Conservation (phyloP, 2,113 vertebrate genomes). For the Puntigrus tetrazona region DNA sequence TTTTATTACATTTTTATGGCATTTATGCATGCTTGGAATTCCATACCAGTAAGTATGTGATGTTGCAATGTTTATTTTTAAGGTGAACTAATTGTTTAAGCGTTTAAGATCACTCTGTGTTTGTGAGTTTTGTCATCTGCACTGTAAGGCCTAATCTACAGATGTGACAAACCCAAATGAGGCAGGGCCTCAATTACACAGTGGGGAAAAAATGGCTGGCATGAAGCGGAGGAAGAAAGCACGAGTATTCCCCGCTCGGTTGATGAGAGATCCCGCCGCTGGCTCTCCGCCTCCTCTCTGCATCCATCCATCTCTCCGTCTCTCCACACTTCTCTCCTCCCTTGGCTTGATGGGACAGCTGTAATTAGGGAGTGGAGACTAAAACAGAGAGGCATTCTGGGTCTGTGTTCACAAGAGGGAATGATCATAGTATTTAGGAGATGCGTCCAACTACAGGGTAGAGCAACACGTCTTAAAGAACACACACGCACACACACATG, state of each 20-base stretch:
- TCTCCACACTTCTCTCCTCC: conserved; percentile 32
- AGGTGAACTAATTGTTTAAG: neutral
- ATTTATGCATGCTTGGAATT: too few relatives aligned
- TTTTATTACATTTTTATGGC: too few relatives aligned
- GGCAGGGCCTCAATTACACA: conserved; percentile 12
- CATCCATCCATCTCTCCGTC: conserved; percentile 26
- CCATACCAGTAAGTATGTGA: too few relatives aligned
- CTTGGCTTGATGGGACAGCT: conserved; percentile 32
- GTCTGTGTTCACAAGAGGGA: conserved; percentile 37
- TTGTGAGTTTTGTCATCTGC: neutral
- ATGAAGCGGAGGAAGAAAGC: neutral
- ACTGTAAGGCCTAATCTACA: neutral
- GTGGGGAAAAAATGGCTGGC: neutral
- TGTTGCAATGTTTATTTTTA: too few relatives aligned
- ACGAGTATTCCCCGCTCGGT: neutral
- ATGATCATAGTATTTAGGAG: conserved; percentile 53
- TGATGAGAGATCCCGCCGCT: conserved; percentile 15
- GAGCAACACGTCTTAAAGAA: conserved; percentile 7
- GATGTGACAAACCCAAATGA: conserved; percentile 13
- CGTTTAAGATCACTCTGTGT: neutral
- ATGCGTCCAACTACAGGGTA: conserved; percentile 41
- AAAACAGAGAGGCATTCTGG: conserved; percentile 44
- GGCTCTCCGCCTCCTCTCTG: conserved; percentile 22
- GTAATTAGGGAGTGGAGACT: conserved; percentile 41
- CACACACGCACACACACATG: neutral